Evolutionary conservation across 2,888 invertebrate species (phyloP).

Genomic region (Odontomyia ornata): DNA sequence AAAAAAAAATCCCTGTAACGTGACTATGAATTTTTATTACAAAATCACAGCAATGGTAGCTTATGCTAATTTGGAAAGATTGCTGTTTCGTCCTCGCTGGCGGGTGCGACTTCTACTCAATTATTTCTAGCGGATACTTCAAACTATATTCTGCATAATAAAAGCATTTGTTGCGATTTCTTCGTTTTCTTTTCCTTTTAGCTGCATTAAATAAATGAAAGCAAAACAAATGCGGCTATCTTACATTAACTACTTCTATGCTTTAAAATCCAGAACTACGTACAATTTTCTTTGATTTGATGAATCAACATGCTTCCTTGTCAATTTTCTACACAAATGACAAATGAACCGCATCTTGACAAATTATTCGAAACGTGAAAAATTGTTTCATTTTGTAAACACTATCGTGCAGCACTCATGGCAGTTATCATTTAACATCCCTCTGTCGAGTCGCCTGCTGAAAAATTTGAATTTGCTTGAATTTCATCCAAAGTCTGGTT

Average conservation of each 20-base stretch:
- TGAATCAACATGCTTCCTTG: conserved; percentile 20
- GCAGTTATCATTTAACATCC: not conserved
- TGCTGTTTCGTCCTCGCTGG: too few species aligned
- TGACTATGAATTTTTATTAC: conserved; percentile 25
- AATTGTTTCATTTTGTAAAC: conserved; percentile 48
- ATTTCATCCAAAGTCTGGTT: not conserved
- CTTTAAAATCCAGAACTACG: not conserved
- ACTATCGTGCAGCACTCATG: conserved; percentile 3
- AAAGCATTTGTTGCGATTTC: too few species aligned
- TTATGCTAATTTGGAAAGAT: not conserved
- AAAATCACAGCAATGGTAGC: not conserved
- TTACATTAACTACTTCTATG: too few species aligned
- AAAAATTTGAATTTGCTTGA: conserved; percentile 30
- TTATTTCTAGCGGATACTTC: too few species aligned
- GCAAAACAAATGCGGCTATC: too few species aligned
- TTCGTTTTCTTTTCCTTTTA: too few species aligned
- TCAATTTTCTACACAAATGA: conserved; percentile 44
- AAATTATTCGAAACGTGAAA: conserved; percentile 49
- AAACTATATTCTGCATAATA: too few species aligned
- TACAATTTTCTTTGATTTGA: not conserved
- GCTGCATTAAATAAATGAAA: too few species aligned
- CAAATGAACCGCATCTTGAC: conserved; percentile 48
- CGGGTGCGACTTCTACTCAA: too few species aligned
- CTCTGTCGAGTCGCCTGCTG: not conserved
- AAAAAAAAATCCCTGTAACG: not conserved